phyloP scores from a whole-genome alignment of 2,797 vertebrate species.

The Spinus olivaceus region DNA sequence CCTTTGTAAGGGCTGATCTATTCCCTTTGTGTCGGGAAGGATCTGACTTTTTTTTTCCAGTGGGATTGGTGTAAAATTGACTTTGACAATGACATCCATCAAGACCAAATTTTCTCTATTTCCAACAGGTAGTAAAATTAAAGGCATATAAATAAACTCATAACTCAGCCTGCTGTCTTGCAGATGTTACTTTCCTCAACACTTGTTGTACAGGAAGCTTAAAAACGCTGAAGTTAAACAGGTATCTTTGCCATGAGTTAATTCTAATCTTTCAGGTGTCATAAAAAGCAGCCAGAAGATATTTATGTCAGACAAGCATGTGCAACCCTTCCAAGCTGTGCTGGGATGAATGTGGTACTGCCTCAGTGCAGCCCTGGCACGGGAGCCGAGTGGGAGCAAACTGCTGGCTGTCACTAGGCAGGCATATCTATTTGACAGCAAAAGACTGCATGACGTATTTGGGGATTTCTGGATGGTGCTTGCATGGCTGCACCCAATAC shows the following conservation, averaged over 20 bases:
- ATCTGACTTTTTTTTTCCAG: neutral
- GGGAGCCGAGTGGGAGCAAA: fast-evolving
- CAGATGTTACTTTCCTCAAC: neutral
- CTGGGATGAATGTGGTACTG: neutral
- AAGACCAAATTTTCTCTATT: neutral
- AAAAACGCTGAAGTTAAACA: neutral
- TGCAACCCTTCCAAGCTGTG: neutral
- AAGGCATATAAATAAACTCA: neutral
- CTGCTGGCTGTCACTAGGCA: neutral
- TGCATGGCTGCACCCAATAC: neutral
- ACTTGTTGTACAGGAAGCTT: neutral
- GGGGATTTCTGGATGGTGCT: neutral
- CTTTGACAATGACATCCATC: neutral
- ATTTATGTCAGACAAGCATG: neutral
- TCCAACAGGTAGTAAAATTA: neutral
- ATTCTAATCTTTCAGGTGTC: neutral
- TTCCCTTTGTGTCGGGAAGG: neutral
- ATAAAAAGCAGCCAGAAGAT: neutral
- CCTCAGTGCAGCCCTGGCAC: neutral
- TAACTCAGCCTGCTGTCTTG: neutral
- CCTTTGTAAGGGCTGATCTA: neutral
- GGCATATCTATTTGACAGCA: neutral
- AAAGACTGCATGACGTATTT: neutral
- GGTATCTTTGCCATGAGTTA: slow-evolving; percentile 2
- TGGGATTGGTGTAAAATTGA: neutral